Conservation (phyloP, 2,888 invertebrate genomes). For the Phymatocera aterrima region DNA sequence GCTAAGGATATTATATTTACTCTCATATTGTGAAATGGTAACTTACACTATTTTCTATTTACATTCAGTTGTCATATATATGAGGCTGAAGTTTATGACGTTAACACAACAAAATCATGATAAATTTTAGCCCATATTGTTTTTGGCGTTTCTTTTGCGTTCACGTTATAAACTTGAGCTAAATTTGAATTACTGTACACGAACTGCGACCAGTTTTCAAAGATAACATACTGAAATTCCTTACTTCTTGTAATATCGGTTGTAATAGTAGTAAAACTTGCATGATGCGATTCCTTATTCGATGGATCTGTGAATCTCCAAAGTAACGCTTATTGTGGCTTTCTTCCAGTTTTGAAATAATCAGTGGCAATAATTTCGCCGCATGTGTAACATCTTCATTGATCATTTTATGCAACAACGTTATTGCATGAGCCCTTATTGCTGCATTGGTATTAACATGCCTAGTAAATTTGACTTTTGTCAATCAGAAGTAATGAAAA, state of each 20-base stretch:
- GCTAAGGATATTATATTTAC: constrained; percentile 43
- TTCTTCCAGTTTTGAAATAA: constrained; percentile 61
- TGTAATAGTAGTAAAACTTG: constrained; percentile 77
- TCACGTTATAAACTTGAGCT: too few relatives aligned
- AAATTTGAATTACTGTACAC: too few relatives aligned
- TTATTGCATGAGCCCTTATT: constrained; percentile 60
- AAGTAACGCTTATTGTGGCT: constrained; percentile 75
- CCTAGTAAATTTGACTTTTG: constrained; percentile 58
- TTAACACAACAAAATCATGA: too few relatives aligned
- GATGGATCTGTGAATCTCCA: constrained; percentile 78
- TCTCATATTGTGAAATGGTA: not conserved
- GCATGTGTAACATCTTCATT: constrained; percentile 51
- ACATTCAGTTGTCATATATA: too few relatives aligned
- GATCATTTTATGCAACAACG: constrained; percentile 57
- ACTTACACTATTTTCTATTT: not conserved
- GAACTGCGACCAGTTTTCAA: too few relatives aligned
- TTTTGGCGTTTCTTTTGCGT: too few relatives aligned
- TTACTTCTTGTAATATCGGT: constrained; percentile 68
- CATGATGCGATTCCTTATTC: constrained; percentile 77
- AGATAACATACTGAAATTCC: constrained; percentile 20
- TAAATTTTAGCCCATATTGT: too few relatives aligned
- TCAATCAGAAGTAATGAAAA: not conserved
- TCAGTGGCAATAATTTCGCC: constrained; percentile 54
- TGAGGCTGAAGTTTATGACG: too few relatives aligned
- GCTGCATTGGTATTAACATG: constrained; percentile 66